Conservation (phyloP, 2,113 vertebrate genomes). For the Psittacus erithacus region DNA sequence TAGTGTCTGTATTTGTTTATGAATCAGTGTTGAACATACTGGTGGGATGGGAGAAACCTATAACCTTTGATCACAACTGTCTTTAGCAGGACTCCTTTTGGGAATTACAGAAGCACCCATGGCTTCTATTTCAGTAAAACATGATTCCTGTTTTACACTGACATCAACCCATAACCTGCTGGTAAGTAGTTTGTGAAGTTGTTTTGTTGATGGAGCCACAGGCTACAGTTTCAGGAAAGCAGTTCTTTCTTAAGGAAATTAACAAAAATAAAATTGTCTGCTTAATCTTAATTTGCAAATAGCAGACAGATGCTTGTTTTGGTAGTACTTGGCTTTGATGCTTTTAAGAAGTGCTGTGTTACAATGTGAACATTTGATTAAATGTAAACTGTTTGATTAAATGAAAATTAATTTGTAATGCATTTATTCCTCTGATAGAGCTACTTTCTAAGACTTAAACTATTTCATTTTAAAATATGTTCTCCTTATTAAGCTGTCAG, state of each 20-base stretch:
- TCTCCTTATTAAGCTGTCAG: not conserved
- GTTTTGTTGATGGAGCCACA: not conserved
- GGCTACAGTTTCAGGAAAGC: not conserved
- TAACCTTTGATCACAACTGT: not conserved
- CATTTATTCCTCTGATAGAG: not conserved
- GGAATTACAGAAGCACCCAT: not conserved
- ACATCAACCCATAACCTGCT: accelerated
- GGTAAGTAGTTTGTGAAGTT: not conserved
- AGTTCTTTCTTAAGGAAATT: not conserved
- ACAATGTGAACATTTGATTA: not conserved
- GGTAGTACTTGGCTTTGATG: not conserved
- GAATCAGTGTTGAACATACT: not conserved
- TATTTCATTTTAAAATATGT: not conserved
- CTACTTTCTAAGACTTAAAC: not conserved
- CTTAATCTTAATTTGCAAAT: not conserved
- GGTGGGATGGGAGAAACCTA: not conserved
- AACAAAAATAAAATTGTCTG: not conserved
- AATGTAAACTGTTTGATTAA: not conserved
- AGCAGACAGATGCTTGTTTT: not conserved
- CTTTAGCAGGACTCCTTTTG: not conserved
- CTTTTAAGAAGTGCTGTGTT: not conserved
- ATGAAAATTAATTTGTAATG: not conserved
- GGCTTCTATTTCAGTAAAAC: not conserved
- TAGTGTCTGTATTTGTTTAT: not conserved
- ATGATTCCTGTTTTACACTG: not conserved